These are phyloP conservation scores for Aplochiton taeniatus DNA, from an alignment of 2,797 vertebrate species.

Conservation along the genomic window DNA sequence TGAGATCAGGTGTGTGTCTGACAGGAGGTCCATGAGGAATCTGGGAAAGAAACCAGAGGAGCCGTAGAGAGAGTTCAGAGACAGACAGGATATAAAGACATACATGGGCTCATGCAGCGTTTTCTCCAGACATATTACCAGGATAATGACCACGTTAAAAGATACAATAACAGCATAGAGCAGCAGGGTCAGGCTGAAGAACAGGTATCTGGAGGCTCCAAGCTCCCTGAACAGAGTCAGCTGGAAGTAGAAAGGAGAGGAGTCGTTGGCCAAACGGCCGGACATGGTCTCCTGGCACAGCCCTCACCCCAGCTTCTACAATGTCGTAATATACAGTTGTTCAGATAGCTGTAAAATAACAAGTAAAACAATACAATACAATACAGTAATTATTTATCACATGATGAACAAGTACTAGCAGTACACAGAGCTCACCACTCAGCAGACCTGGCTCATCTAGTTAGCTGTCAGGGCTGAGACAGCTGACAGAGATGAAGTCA, in stretches of 20 bases:
- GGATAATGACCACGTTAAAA: neutral
- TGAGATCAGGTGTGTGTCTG: conserved; percentile 12
- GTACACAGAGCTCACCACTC: no score
- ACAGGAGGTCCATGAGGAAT: conserved; percentile 14
- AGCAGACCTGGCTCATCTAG: neutral
- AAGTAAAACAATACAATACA: no score
- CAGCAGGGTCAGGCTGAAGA: conserved; percentile 2
- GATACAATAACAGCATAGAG: conserved; percentile 4
- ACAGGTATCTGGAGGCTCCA: conserved; percentile 3
- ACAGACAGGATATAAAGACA: conserved; percentile 10
- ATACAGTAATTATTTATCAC: no score
- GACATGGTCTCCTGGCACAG: no score
- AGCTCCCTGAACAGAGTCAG: conserved; percentile 7
- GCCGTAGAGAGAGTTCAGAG: conserved; percentile 14
- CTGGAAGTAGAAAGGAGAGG: neutral
- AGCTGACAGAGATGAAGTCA: no score
- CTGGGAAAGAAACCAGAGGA: conserved; percentile 10
- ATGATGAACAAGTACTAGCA: no score
- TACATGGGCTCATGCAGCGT: conserved; percentile 19
- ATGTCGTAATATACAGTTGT: no score
- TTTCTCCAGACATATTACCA: neutral
- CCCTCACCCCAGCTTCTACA: no score
- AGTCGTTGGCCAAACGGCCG: conserved; percentile 3
- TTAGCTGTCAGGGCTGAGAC: no score
- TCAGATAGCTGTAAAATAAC: no score